Conservation (phyloP, 2,888 invertebrate species). For the Tethea ocularis region DNA sequence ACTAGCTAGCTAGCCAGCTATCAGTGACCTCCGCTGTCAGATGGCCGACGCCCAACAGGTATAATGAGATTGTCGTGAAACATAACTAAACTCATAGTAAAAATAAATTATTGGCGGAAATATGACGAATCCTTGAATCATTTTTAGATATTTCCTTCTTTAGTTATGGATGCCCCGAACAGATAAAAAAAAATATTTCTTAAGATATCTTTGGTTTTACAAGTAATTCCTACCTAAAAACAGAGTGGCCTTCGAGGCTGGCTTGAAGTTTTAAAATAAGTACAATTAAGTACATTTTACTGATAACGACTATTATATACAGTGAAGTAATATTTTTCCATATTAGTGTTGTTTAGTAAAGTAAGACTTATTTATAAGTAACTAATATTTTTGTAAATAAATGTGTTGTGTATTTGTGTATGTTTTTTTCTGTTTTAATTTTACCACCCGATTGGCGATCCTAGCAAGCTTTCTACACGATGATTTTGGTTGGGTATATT, state of each 20-base stretch:
- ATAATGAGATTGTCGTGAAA: no score
- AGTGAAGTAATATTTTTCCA: constrained; percentile 55
- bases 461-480: no score
- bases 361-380: constrained; percentile 41
- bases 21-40: no score
- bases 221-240: background rate
- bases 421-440: constrained; percentile 29
- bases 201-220: background rate
- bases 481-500: no score
- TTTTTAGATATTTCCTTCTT: no score
- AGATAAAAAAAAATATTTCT: no score
- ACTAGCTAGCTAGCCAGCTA: no score
- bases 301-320: constrained; percentile 3
- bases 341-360: constrained; percentile 44
- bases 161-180: no score
- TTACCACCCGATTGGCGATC: constrained; percentile 12
- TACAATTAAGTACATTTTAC: background rate
- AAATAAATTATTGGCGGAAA: no score
- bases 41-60: no score
- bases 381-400: constrained; percentile 73
- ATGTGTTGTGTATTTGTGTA: constrained; percentile 70
- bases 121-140: no score
- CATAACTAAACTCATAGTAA: no score
- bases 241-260: constrained; percentile 3
- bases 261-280: background rate